Percentiles rank a stretch among this genome's conserved stretches.
Conservation (phyloP, 2,797 vertebrate species). For the Peromyscus nudipes region DNA sequence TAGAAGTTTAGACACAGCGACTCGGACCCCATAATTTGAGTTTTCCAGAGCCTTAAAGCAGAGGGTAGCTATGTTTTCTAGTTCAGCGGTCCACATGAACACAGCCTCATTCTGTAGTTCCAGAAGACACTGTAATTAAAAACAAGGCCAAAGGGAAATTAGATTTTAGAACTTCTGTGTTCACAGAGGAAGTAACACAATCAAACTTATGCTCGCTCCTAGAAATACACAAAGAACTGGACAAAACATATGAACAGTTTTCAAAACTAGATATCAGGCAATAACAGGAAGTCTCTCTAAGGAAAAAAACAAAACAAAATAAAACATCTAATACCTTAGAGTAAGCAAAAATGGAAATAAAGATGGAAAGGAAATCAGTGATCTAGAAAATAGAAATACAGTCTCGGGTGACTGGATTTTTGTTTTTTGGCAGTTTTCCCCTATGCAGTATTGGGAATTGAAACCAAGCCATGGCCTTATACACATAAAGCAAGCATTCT, state of each 20-base stretch:
- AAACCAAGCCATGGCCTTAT: not conserved
- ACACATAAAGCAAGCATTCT: not conserved
- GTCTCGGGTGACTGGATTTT: not conserved
- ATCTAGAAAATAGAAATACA: not conserved
- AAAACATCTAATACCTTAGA: not conserved
- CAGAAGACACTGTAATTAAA: conserved; percentile 92
- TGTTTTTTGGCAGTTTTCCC: not conserved
- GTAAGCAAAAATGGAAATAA: not conserved
- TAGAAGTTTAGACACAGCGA: conserved; percentile 96
- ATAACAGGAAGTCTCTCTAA: not conserved
- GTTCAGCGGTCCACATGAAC: conserved; percentile 99
- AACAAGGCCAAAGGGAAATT: conserved; percentile 33
- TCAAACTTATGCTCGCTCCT: not conserved
- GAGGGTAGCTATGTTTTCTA: conserved; percentile 97
- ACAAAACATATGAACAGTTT: conserved; percentile 21
- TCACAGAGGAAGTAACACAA: not conserved
- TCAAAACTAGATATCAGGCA: conserved; percentile 1
- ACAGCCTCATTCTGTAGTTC: conserved; percentile 99
- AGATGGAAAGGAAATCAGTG: not conserved
- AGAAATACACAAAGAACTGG: conserved; percentile 10
- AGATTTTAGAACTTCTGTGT: conserved; percentile 30
- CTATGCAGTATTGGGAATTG: not conserved
- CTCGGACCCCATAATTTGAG: conserved; percentile 98
- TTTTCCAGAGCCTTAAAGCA: conserved; percentile 99
- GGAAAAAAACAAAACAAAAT: not conserved